These are phyloP conservation scores for Labeo catla DNA, from an alignment of 2,113 vertebrate species.

Conservation along the genomic window DNA sequence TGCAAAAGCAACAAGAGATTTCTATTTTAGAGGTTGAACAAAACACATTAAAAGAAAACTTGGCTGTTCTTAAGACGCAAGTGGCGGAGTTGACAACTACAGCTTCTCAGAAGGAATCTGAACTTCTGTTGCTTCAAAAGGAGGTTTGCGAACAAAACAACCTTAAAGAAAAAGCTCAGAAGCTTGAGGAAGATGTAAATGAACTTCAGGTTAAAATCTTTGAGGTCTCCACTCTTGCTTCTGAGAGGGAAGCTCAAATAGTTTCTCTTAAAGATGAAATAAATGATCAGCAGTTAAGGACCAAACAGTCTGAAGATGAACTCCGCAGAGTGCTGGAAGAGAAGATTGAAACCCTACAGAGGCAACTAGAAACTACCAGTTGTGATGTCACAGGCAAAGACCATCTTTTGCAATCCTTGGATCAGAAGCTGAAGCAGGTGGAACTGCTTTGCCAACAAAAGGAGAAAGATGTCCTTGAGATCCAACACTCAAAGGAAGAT, in stretches of 20 bases:
- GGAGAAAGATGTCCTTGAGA: constrained; percentile 45
- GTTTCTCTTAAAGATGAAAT: constrained; percentile 28
- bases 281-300: background rate
- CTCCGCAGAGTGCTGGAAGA: background rate
- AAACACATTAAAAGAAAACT: constrained; percentile 15
- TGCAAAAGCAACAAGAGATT: constrained; percentile 19
- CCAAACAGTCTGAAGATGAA: constrained; percentile 10
- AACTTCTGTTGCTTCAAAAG: constrained; percentile 52
- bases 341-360: constrained; percentile 6
- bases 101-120: constrained; percentile 21
- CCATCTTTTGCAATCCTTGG: background rate
- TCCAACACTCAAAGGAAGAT: background rate
- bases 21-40: constrained; percentile 6
- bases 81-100: background rate
- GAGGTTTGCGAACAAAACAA: constrained; percentile 30
- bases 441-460: constrained; percentile 63
- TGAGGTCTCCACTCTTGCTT: background rate
- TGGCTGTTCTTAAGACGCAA: constrained; percentile 40
- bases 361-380: background rate
- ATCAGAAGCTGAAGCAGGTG: constrained; percentile 28
- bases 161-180: constrained; percentile 10
- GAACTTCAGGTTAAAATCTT: constrained; percentile 26
- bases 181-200: background rate
- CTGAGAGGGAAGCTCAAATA: constrained; percentile 19
- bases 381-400: background rate